Base-by-base conservation (phyloP, 1,140 invertebrate genomes). In the Marisa cornuarietis region DNA sequence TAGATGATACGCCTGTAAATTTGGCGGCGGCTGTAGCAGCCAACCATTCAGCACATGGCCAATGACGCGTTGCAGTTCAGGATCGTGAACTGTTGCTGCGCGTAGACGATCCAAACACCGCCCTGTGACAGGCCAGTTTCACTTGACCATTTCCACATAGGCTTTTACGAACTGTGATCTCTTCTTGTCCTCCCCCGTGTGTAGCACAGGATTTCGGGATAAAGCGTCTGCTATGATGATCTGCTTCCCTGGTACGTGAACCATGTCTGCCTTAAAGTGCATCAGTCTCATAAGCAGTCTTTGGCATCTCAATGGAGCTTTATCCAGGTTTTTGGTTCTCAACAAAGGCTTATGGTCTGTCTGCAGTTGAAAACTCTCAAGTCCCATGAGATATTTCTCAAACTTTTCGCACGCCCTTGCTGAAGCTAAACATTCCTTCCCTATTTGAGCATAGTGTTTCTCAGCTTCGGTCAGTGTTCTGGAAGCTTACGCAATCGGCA, bases 341-440 rank as follows among this genome's bases (percentile, higher is more conserved):
- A 85, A 79, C 13, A 85, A 26, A 0, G 89, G 89, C 75, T 89
- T 87, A 51, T 90, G 87, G 79, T 91, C 90, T 10, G 87, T 90
- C 66, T 71, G 7, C 4, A 90, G 71, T 54, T 71, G 72, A 52
- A 88, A 83, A 65, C 62, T 14, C 85, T 81, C 62, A 84, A 84
- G 73, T 90, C 92, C 74, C 82, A 84, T 90, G 10, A 93, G 72
- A 84, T 92, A 93, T 66, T 91, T 82, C n/a, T 90, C 85, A 85
- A 93, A 93, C 84, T 92, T 92, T 77, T 90, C 88, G n/a, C n/a
- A n/a, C n/a, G n/a, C n/a, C n/a, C n/a, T n/a, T n/a, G 93, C 81
- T n/a, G 92, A 87, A 16, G 91, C 90, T 26, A 92, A 84, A 11
- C 89, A 92, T 88, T 94, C 92, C 85, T 90, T 92, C 68, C 94